A percentile compares a stretch with the other conserved stretches of the same genome.
Evolutionary conservation across 2,113 vertebrate genomes (phyloP).

Genomic region (Recurvirostra avosetta): DNA sequence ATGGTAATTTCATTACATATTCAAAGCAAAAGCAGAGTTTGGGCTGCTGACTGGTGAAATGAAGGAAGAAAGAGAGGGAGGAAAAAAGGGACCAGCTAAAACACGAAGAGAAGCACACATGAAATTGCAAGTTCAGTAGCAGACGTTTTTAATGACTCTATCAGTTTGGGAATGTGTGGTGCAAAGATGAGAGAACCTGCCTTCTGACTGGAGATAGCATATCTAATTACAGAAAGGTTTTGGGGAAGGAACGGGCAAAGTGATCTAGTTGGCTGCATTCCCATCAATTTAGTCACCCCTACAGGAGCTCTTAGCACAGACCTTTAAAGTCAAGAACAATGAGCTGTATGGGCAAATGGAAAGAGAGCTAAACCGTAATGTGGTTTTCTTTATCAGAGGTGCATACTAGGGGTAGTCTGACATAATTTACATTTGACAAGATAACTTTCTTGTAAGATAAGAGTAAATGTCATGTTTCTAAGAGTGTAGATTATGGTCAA

Average conservation of each 20-base stretch:
- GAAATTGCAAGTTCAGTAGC: background rate
- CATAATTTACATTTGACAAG: background rate
- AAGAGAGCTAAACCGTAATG: background rate
- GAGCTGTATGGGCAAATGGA: background rate
- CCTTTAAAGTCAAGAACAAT: background rate
- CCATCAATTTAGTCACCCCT: background rate
- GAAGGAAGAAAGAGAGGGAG: background rate
- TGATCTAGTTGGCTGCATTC: background rate
- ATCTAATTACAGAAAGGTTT: background rate
- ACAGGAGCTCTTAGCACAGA: background rate
- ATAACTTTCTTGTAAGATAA: background rate
- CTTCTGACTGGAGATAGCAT: background rate
- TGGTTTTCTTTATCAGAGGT: background rate
- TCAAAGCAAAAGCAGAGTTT: background rate
- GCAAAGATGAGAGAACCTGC: background rate
- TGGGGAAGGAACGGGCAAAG: background rate
- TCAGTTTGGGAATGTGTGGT: background rate
- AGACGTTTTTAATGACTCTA: background rate
- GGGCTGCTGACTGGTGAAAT: background rate
- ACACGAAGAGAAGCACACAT: background rate
- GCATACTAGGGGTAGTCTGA: background rate
- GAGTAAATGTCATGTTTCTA: background rate
- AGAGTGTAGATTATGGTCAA: background rate
- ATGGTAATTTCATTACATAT: background rate
- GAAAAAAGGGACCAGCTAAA: background rate